Percentiles rank a stretch among this genome's conserved stretches.
phyloP scores from a whole-genome alignment of 2,797 vertebrate species.

The Heliangelus exortis region DNA sequence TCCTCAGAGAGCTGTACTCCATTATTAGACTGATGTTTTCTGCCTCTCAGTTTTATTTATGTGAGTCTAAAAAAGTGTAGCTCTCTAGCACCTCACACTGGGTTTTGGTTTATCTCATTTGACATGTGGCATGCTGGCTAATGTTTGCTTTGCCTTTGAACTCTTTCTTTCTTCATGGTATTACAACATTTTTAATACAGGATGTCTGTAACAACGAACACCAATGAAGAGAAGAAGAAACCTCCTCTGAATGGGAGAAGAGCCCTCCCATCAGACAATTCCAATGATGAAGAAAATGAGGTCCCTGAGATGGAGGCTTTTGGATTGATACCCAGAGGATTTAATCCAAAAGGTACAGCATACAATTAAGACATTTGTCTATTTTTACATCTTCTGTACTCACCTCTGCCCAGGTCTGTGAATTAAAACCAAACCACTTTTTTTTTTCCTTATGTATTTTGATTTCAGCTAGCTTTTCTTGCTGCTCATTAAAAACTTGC shows the following conservation, averaged over 20 bases:
- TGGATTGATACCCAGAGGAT: constrained; percentile 80
- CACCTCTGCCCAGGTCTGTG: neutral
- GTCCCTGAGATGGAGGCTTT: constrained; percentile 86
- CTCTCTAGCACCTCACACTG: neutral
- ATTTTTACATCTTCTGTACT: neutral
- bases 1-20: constrained; percentile 15
- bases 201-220: constrained; percentile 69
- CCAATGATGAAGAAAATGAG: constrained; percentile 83
- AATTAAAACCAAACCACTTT: neutral
- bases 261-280: constrained; percentile 77
- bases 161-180: neutral
- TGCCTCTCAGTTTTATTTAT: constrained; percentile 46
- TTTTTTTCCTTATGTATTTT: neutral
- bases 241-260: constrained; percentile 81
- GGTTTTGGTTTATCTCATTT: neutral
- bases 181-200: constrained; percentile 6
- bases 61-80: neutral
- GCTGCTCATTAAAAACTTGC: neutral
- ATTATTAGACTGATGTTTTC: constrained; percentile 20
- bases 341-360: constrained; percentile 83
- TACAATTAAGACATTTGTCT: neutral
- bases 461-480: neutral
- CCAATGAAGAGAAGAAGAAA: constrained; percentile 40
- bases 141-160: neutral
- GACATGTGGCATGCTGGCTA: neutral